A percentile compares a stretch with the other conserved stretches of the same genome.
These are phyloP conservation scores for Pterobdella sp. DNA, from an alignment of 2,888 invertebrate genomes.

Conservation along the genomic window DNA sequence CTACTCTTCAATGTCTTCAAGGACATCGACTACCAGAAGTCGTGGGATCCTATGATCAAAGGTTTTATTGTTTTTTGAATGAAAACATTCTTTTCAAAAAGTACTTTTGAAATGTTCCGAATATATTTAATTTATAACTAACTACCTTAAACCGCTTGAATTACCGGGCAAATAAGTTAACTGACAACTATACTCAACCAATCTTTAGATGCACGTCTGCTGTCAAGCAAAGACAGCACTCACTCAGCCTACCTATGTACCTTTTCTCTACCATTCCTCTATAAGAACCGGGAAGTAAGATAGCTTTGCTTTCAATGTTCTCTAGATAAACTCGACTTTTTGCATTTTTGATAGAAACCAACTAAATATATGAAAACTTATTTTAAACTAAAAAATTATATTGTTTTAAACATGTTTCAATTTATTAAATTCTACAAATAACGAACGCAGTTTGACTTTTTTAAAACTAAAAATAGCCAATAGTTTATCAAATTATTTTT, in stretches of 20 bases:
- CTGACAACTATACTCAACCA: not conserved
- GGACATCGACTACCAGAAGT: constrained; percentile 26
- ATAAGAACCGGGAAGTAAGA: constrained; percentile 18
- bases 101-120: too few species aligned
- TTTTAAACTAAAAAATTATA: too few species aligned
- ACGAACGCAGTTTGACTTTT: too few species aligned
- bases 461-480: too few species aligned
- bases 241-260: constrained; percentile 17
- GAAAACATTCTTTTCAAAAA: too few species aligned
- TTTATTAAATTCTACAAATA: too few species aligned
- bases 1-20: constrained; percentile 17
- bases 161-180: not conserved
- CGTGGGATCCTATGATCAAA: constrained; percentile 24
- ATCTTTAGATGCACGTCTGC: not conserved
- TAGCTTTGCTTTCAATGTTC: not conserved
- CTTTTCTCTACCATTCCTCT: constrained; percentile 14
- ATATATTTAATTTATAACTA: not conserved
- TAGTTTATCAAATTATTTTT: too few species aligned
- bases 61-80: constrained; percentile 12
- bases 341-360: too few species aligned
- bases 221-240: constrained; percentile 1
- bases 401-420: too few species aligned
- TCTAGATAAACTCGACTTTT: too few species aligned
- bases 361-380: too few species aligned
- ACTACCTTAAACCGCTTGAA: not conserved